These are phyloP conservation scores for Regulus satrapa DNA, from an alignment of 2,113 vertebrate species.

Conservation along the genomic window DNA sequence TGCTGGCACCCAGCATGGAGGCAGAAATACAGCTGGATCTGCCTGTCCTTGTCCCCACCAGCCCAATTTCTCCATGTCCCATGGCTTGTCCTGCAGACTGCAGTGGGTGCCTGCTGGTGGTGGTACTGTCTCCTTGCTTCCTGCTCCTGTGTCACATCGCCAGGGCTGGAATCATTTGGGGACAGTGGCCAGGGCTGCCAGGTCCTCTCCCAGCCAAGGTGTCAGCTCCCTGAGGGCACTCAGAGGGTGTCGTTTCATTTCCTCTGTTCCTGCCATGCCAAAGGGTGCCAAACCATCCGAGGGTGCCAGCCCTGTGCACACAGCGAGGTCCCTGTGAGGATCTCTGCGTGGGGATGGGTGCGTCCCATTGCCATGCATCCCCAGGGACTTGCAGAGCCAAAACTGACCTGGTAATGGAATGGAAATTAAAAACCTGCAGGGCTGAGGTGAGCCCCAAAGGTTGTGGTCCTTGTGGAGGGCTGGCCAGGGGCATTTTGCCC, in stretches of 20 bases:
- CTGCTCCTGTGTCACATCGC: neutral
- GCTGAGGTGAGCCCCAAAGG: rapidly evolving
- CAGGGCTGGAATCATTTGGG: neutral
- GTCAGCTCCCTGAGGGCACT: neutral
- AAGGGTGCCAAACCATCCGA: neutral
- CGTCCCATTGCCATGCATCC: rapidly evolving
- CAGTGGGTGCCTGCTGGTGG: neutral
- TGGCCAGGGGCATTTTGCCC: neutral
- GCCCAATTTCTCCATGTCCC: neutral
- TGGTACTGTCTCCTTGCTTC: neutral
- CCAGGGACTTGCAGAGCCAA: neutral
- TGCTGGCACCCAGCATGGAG: rapidly evolving
- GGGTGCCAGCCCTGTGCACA: neutral
- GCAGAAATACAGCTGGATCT: neutral
- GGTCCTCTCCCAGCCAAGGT: neutral
- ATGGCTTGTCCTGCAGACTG: neutral
- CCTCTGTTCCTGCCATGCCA: neutral
- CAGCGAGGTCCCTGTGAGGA: rapidly evolving
- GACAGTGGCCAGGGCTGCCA: neutral
- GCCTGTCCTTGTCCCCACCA: neutral
- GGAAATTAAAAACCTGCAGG: neutral
- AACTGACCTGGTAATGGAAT: neutral
- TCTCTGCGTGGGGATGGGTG: neutral
- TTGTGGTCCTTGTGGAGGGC: neutral
- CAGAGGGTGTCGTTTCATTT: neutral